Conservation (phyloP, 2,888 invertebrate genomes). For the Meiosimyza platycephala region DNA sequence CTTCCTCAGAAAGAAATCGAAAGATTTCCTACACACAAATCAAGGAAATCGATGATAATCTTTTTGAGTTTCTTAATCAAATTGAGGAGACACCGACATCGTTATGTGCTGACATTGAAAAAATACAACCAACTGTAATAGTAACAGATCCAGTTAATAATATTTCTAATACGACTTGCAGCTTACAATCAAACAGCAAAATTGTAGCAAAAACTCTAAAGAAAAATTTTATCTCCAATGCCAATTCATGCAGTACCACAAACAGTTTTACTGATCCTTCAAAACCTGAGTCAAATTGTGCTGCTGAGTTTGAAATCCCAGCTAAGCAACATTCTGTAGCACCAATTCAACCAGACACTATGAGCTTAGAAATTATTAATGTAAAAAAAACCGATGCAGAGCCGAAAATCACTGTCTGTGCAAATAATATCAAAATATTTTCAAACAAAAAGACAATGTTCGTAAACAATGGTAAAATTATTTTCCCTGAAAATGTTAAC, state of each 20-base stretch:
- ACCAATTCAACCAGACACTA: not conserved
- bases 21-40: not conserved
- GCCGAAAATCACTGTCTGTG: not conserved
- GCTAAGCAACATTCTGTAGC: not conserved
- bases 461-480: constrained; percentile 10
- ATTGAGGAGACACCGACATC: constrained; percentile 52
- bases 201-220: not conserved
- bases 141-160: constrained; percentile 50
- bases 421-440: constrained; percentile 1
- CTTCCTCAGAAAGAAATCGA: not conserved
- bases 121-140: constrained; percentile 65
- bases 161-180: constrained; percentile 8
- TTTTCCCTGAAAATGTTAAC: not conserved
- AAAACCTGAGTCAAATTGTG: not conserved
- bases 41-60: constrained; percentile 54
- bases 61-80: constrained; percentile 61
- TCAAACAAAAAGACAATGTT: not conserved
- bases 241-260: not conserved
- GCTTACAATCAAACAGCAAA: not conserved
- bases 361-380: not conserved
- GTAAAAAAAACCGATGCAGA: not conserved
- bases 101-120: constrained; percentile 59
- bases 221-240: not conserved
- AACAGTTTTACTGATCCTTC: not conserved
- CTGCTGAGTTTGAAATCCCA: not conserved